These are phyloP conservation scores for Molossus alvarezi DNA, from an alignment of 2,797 vertebrate species.

Conservation along the genomic window DNA sequence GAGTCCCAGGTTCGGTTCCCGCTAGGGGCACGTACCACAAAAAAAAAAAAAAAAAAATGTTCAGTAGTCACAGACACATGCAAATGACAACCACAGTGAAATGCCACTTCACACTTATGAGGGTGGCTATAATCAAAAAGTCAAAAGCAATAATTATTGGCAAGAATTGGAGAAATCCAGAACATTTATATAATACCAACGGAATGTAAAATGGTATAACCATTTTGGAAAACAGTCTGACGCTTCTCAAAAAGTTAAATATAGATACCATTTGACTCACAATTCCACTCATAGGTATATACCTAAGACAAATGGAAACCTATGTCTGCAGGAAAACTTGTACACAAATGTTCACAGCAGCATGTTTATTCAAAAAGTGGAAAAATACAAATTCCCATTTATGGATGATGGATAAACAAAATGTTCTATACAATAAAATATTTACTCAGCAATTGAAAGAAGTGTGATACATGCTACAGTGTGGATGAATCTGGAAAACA, in stretches of 20 bases:
- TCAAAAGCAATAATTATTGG: constrained; percentile 20
- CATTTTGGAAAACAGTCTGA: constrained; percentile 23
- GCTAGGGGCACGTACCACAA: too few relatives aligned
- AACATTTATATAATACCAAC: background rate
- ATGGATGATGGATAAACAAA: background rate
- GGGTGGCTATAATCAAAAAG: background rate
- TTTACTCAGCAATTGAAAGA: background rate
- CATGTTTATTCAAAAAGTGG: background rate
- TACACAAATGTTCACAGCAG: background rate
- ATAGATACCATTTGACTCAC: background rate
- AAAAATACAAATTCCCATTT: background rate
- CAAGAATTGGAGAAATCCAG: constrained; percentile 52
- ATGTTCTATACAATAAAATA: background rate
- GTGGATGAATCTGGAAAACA: constrained; percentile 6
- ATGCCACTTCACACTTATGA: background rate
- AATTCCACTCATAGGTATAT: background rate
- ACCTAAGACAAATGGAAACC: background rate
- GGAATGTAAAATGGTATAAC: background rate
- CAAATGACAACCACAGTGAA: constrained; percentile 40
- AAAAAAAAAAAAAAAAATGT: background rate
- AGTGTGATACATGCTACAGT: background rate
- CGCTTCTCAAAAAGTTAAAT: background rate
- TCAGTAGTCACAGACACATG: constrained; percentile 22
- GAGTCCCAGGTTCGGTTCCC: too few relatives aligned
- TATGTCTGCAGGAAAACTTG: background rate